phyloP scores from a whole-genome alignment of 2,797 vertebrate genomes.

The Cirrhinus mrigala region DNA sequence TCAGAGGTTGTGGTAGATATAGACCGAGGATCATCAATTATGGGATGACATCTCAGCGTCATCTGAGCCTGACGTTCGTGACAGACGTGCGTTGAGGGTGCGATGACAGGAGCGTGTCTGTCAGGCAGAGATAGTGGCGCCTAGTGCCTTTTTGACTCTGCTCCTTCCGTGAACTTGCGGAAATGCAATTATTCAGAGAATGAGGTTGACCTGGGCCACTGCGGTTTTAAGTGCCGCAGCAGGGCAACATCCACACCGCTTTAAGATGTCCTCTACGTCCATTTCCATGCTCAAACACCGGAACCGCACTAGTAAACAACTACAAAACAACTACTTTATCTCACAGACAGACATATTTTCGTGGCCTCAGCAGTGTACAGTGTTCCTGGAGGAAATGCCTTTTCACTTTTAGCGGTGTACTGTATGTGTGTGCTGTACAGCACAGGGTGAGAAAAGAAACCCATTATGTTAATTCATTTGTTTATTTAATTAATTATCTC shows the following conservation, averaged over 20 bases:
- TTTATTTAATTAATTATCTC: constrained; percentile 59
- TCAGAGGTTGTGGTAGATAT: neutral
- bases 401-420: neutral
- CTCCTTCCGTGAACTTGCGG: neutral
- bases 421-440: neutral
- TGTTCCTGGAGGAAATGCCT: neutral
- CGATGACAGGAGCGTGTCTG: neutral
- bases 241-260: neutral
- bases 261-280: neutral
- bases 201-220: constrained; percentile 8
- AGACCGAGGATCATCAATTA: neutral
- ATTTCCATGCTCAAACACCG: neutral
- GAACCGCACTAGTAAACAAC: constrained; percentile 2
- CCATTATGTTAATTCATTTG: constrained; percentile 52
- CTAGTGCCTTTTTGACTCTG: neutral
- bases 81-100: neutral
- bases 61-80: neutral
- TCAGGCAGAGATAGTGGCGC: constrained; percentile 18
- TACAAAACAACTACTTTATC: constrained; percentile 16
- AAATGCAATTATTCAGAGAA: constrained; percentile 28
- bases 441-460: constrained; percentile 9
- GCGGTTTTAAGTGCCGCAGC: neutral
- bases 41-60: neutral
- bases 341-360: constrained; percentile 2
- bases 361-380: neutral